Percentiles rank a stretch among this genome's conserved stretches.
Evolutionary conservation across 37 sponge, comb jelly and placozoan species (phyloP).

Genomic region (Bolinopsis microptera): DNA sequence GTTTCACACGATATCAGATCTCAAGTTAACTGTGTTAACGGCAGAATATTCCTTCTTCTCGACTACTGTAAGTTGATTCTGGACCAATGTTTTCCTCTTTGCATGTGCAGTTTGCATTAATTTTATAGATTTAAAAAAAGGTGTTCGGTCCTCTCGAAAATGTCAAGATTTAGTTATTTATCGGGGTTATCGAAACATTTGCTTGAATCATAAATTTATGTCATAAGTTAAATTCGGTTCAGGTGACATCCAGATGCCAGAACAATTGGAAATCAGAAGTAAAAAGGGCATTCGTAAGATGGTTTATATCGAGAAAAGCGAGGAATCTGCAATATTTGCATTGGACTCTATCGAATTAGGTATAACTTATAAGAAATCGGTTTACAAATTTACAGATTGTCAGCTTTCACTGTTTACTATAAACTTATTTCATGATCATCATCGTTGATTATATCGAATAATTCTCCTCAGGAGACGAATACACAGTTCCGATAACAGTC

Average conservation of each 20-base stretch:
- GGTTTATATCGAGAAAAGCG: not conserved
- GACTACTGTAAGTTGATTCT: conserved; percentile 11
- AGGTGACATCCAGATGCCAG: not conserved
- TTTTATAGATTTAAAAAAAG: no score
- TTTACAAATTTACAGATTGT: not conserved
- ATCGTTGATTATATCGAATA: not conserved
- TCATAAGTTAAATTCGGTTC: no score
- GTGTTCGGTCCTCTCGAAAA: no score
- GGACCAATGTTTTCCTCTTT: not conserved
- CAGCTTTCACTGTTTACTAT: not conserved
- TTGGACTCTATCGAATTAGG: not conserved
- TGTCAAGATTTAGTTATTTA: no score
- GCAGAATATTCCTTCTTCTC: not conserved
- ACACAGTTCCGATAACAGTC: conserved; percentile 22
- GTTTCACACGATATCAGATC: not conserved
- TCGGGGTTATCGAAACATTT: no score
- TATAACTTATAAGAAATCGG: not conserved
- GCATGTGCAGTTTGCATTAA: not conserved
- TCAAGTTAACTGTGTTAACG: not conserved
- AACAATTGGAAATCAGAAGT: conserved; percentile 21
- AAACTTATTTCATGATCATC: not conserved
- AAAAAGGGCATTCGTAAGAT: not conserved
- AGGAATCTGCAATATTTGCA: not conserved
- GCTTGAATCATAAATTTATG: no score
- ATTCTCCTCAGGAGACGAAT: conserved; percentile 28